These are phyloP conservation scores for Cataglyphis cursor DNA, from an alignment of 2,888 invertebrate species.

Conservation along the genomic window DNA sequence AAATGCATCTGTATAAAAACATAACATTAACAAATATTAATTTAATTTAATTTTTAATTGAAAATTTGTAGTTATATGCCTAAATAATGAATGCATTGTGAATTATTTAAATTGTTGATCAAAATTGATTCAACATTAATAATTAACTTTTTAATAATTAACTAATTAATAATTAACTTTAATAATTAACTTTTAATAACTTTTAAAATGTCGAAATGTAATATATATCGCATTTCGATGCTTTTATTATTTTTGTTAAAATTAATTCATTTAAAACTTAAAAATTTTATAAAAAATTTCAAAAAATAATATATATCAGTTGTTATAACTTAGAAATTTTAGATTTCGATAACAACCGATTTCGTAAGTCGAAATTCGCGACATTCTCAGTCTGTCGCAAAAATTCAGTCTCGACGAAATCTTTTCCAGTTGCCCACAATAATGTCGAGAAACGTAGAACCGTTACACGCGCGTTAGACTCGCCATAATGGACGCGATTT, in stretches of 20 bases:
- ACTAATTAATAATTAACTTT: neutral
- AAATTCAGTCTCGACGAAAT: constrained; percentile 19
- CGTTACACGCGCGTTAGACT: constrained; percentile 73
- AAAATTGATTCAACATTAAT: constrained; percentile 9
- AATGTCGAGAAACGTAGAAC: constrained; percentile 68
- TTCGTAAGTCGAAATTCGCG: neutral
- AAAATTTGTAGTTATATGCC: neutral
- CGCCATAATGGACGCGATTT: constrained; percentile 82
- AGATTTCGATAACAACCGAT: neutral
- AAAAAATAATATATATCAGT: neutral
- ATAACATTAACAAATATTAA: neutral
- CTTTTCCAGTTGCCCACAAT: constrained; percentile 52
- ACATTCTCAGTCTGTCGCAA: neutral
- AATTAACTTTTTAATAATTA: constrained; percentile 11
- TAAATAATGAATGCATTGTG: neutral
- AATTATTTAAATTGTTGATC: no score
- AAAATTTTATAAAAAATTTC: neutral
- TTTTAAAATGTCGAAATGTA: neutral
- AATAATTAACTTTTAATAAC: neutral
- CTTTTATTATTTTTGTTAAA: neutral
- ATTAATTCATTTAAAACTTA: neutral
- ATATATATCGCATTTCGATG: neutral
- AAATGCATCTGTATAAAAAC: neutral
- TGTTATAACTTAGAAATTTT: neutral
- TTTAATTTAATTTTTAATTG: neutral